Evolutionary conservation across 2,113 vertebrate species (phyloP).

Genomic region (Passer domesticus): DNA sequence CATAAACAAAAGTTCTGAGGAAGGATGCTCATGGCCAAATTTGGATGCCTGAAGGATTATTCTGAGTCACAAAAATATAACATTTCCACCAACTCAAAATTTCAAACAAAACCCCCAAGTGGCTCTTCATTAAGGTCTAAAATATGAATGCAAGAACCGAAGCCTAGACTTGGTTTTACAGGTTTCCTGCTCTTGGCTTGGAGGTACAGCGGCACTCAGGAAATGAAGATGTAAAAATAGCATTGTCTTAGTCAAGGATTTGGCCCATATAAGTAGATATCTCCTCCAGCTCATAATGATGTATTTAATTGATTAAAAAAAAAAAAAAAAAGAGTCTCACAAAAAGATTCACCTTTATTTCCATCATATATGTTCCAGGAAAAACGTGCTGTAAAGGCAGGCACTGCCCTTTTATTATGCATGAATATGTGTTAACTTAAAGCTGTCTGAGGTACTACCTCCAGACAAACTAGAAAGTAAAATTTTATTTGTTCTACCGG

Average conservation of each 20-base stretch:
- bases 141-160: neutral
- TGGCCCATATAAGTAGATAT: neutral
- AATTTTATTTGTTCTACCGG: neutral
- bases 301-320: neutral
- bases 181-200: neutral
- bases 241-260: constrained; percentile 31
- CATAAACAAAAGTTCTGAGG: neutral
- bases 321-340: neutral
- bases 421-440: neutral
- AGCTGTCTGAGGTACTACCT: neutral
- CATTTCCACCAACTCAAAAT: neutral
- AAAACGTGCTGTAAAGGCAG: neutral
- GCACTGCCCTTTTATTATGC: neutral
- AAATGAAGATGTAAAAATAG: constrained; percentile 51
- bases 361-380: neutral
- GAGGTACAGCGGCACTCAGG: constrained; percentile 17
- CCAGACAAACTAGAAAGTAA: neutral
- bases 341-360: neutral
- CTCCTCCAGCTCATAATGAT: neutral
- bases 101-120: neutral
- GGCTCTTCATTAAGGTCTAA: neutral
- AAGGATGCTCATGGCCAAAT: neutral
- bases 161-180: neutral
- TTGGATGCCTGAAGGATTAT: neutral
- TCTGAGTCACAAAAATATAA: neutral